Evolutionary conservation across 2,797 vertebrate species (phyloP).

Genomic region (Hipposideros larvatus): DNA sequence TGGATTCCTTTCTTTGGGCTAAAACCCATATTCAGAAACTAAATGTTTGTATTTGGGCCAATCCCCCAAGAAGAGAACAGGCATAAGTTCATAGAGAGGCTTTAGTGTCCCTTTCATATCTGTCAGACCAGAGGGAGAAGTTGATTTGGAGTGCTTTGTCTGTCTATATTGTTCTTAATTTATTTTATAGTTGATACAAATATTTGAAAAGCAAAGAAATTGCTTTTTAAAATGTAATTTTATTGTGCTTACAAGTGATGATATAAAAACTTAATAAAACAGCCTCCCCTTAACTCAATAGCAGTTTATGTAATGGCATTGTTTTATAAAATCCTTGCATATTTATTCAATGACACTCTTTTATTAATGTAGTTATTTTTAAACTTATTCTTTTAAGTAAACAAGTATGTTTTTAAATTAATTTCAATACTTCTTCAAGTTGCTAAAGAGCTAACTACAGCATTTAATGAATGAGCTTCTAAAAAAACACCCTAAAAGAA

Average conservation of each 20-base stretch:
- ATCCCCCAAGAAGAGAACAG: neutral
- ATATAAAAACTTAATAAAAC: neutral
- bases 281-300: neutral
- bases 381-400: neutral
- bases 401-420: conserved; percentile 34
- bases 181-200: neutral
- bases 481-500: conserved; percentile 21
- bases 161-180: neutral
- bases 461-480: conserved; percentile 47
- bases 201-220: neutral
- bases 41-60: neutral
- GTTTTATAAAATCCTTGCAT: neutral
- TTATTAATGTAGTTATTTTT: neutral
- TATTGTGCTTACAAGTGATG: neutral
- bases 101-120: neutral
- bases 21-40: neutral
- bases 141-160: neutral
- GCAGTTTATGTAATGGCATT: neutral
- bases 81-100: neutral
- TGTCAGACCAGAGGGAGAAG: neutral
- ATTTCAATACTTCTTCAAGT: neutral
- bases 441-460: neutral
- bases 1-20: neutral
- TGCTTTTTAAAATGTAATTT: neutral
- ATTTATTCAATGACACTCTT: neutral